phyloP scores from a whole-genome alignment of 1,140 invertebrate genomes.

The Homarus americanus region DNA sequence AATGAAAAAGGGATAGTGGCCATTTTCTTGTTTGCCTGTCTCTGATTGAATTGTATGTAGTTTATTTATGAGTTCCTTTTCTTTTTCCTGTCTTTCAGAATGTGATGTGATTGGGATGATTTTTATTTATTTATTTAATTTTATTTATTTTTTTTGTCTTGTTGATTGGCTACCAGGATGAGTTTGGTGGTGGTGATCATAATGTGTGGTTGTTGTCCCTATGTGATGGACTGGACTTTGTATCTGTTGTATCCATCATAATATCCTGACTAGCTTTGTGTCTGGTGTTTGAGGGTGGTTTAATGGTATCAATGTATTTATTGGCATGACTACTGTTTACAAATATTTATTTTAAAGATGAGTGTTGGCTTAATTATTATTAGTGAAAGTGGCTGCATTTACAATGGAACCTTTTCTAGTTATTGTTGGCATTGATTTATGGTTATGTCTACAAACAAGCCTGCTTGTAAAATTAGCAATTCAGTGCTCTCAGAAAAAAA shows the following conservation, averaged over 20 bases:
- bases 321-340: conserved; percentile 2
- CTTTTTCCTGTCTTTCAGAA: background rate
- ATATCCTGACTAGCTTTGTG: background rate
- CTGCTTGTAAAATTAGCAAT: no score
- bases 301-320: background rate
- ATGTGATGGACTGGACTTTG: conserved; percentile 1
- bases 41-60: background rate
- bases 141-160: background rate
- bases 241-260: background rate
- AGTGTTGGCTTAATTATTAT: background rate
- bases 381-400: background rate
- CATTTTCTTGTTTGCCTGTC: no score
- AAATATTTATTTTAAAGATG: background rate
- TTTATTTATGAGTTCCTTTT: background rate
- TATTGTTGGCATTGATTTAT: background rate
- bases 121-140: background rate
- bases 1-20: no score
- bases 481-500: no score
- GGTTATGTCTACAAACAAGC: no score
- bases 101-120: background rate
- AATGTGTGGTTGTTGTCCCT: conserved; percentile 12
- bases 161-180: conserved; percentile 3
- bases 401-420: background rate
- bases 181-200: background rate
- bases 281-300: background rate